Conservation (phyloP, 2,113 vertebrate species). For the Campylorhamphus procurvoides region DNA sequence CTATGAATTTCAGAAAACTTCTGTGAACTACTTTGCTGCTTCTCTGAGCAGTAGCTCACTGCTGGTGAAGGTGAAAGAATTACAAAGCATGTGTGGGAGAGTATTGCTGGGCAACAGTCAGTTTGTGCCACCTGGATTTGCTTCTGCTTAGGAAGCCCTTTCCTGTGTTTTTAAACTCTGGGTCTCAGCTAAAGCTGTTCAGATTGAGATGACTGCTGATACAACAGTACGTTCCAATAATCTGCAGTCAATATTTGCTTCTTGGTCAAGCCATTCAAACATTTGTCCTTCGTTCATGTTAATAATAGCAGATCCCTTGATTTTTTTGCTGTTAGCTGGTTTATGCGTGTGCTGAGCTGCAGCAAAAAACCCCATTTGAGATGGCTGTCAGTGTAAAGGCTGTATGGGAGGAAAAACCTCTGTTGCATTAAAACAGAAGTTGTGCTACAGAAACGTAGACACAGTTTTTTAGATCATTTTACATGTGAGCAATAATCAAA, state of each 20-base stretch:
- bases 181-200: background rate
- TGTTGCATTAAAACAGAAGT: background rate
- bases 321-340: background rate
- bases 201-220: background rate
- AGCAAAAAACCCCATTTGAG: background rate
- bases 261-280: background rate
- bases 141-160: background rate
- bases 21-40: background rate
- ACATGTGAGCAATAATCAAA: background rate
- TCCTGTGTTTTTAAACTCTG: background rate
- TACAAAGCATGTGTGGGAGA: background rate
- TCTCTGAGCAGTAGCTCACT: background rate
- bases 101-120: background rate
- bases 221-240: rapidly evolving
- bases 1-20: background rate
- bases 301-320: background rate
- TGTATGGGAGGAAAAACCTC: background rate
- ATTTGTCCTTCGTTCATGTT: background rate
- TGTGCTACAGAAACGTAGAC: background rate
- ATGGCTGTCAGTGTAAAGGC: background rate
- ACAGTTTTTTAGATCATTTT: background rate
- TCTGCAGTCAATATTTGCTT: background rate
- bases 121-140: background rate
- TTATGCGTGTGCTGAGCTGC: background rate
- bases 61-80: background rate